Base-by-base conservation (phyloP, 2,888 invertebrate genomes). In the Synergus japonicus region DNA sequence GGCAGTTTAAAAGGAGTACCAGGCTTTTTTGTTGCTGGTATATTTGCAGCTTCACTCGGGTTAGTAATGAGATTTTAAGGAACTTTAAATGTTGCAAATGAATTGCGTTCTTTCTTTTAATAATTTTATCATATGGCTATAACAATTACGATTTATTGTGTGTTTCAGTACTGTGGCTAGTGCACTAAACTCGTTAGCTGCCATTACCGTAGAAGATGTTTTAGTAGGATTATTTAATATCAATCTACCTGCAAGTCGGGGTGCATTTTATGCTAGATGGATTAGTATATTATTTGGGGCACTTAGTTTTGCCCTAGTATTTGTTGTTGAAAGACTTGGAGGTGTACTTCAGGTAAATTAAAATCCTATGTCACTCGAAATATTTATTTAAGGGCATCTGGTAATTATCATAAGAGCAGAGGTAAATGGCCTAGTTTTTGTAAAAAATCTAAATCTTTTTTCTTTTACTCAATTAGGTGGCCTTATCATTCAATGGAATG, bases 21-120 rank as follows among this genome's bases (percentile, higher is more conserved):
- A 0, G 98, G 98, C 3, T 95, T 98, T 87, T 98, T 99, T 92
- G 98, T 98, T 0, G 97, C 98, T 5, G 98, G 98, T 29, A 97
- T 99, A 81, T 99, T 98, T 92, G 98, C 98, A 63, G 98, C 98
- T 1, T 98, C 98, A 88, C 94, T 98, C 85, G 98, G 98, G 98
- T 98, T 94, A 90, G 92, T 90, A 29, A 49, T 22, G 76, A 10
- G 49, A 44, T 69, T 80, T 67, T 60, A 13, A 65, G 15, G 29
- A 29, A 29, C 2, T 29, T 29, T 29, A 29, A 22, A 22, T 22
- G 22, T 22, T 22, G 22, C 22, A 22, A 22, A 22, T 22, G 22
- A 22, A 22, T 22, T 22, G 22, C 22, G 1, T 22, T 22, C 22
- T 22, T 22, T 10, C 9, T 13, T 54, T 37, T 22, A 2, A 37